Evolutionary conservation across 2,888 invertebrate genomes (phyloP).

Genomic region (Rotaria macrura): DNA sequence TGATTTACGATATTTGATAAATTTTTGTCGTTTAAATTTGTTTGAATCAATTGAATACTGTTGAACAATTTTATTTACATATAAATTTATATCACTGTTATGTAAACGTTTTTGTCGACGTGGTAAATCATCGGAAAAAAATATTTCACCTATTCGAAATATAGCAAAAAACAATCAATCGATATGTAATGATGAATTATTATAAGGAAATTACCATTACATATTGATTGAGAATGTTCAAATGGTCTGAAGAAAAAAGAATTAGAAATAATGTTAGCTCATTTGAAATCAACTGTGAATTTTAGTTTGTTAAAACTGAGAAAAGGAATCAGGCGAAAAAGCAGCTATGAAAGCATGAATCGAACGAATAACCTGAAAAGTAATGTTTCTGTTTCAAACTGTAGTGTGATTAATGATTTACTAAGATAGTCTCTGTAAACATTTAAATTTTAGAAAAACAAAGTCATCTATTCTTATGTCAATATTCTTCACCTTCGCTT

Average conservation of each 20-base stretch:
- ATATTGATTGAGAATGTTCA: background rate
- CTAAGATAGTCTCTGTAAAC: background rate
- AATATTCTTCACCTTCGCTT: background rate
- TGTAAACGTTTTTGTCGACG: background rate
- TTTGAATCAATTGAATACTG: background rate
- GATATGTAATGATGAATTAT: too few relatives aligned
- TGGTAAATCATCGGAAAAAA: background rate
- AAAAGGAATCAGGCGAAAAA: background rate
- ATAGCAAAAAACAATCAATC: background rate
- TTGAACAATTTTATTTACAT: background rate
- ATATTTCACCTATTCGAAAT: background rate
- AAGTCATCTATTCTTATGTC: background rate
- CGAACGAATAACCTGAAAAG: background rate
- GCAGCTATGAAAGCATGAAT: background rate
- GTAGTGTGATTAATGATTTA: background rate
- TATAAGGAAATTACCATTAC: background rate
- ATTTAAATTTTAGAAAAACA: background rate
- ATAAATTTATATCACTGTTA: conserved; percentile 20
- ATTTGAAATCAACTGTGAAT: background rate
- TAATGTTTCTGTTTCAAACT: background rate
- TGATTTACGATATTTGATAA: background rate
- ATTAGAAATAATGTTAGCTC: background rate
- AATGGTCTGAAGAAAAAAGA: background rate
- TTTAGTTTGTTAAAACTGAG: too few relatives aligned
- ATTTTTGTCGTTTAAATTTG: background rate